phyloP scores from a whole-genome alignment of 1,140 invertebrate genomes.

The Macrobrachium nipponense region DNA sequence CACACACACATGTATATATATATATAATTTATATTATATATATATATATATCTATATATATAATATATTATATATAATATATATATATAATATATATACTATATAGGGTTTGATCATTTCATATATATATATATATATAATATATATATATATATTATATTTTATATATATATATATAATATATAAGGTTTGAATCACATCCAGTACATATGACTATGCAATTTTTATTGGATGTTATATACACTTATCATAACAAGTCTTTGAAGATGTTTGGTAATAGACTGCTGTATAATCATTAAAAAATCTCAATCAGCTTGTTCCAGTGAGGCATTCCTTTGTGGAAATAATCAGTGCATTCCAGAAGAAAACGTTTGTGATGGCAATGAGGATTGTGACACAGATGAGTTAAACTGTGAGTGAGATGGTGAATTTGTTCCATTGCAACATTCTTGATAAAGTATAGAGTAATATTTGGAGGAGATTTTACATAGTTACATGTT shows the following conservation, averaged over 20 bases:
- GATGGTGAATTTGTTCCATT: neutral
- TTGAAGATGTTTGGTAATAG: too few relatives aligned
- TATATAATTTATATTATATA: too few relatives aligned
- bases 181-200: too few relatives aligned
- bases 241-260: neutral
- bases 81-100: constrained; percentile 7
- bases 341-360: constrained; percentile 89
- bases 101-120: too few relatives aligned
- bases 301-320: constrained; percentile 27
- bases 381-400: constrained; percentile 84
- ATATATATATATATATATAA: constrained; percentile 12
- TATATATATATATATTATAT: neutral
- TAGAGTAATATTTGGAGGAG: constrained; percentile 66
- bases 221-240: neutral
- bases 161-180: neutral
- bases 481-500: constrained; percentile 62
- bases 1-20: neutral
- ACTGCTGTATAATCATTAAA: neutral
- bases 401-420: constrained; percentile 85
- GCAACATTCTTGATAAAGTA: constrained; percentile 18
- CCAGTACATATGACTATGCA: neutral
- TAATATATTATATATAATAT: neutral
- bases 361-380: constrained; percentile 86
- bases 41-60: neutral
- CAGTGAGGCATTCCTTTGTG: constrained; percentile 72